These are phyloP conservation scores for Babylonia areolata DNA, from an alignment of 1,140 invertebrate species.

Conservation along the genomic window DNA sequence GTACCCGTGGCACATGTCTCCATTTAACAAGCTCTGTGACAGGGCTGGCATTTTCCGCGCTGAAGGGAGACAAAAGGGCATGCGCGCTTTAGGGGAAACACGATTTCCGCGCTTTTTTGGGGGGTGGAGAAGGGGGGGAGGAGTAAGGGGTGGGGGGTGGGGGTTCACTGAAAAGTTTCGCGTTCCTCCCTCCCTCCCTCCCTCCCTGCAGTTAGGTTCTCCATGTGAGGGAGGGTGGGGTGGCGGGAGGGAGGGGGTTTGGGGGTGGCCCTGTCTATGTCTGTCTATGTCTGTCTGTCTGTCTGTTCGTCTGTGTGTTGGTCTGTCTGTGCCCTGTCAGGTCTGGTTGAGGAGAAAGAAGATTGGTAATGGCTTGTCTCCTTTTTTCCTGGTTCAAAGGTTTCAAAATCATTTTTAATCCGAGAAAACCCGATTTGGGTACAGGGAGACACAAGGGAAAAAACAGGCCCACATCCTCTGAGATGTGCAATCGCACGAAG, in stretches of 20 bases:
- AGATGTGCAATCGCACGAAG: background rate
- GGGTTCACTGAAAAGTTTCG: too few relatives aligned
- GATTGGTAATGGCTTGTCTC: background rate
- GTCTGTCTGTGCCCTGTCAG: background rate
- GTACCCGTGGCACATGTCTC: too few relatives aligned
- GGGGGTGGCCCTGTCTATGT: background rate
- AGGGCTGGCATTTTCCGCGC: too few relatives aligned
- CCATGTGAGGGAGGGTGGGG: too few relatives aligned
- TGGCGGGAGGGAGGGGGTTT: background rate
- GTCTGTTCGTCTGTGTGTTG: background rate
- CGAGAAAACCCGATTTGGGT: too few relatives aligned
- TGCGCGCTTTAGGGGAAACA: too few relatives aligned
- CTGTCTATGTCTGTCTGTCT: conserved; percentile 4
- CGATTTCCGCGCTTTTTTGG: background rate
- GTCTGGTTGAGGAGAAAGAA: background rate
- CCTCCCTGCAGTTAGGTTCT: background rate
- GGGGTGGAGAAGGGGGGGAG: background rate
- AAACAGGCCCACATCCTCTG: too few relatives aligned
- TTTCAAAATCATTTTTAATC: background rate
- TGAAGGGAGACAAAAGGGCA: too few relatives aligned
- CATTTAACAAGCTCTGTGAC: too few relatives aligned
- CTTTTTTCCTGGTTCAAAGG: background rate
- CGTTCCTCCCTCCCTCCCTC: background rate
- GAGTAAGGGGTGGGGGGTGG: too few relatives aligned
- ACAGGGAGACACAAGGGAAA: too few relatives aligned